Percentiles rank a stretch among this genome's conserved stretches.
Evolutionary conservation across 2,797 vertebrate genomes (phyloP).

Genomic region (Neosilurus hyrtlii): DNA sequence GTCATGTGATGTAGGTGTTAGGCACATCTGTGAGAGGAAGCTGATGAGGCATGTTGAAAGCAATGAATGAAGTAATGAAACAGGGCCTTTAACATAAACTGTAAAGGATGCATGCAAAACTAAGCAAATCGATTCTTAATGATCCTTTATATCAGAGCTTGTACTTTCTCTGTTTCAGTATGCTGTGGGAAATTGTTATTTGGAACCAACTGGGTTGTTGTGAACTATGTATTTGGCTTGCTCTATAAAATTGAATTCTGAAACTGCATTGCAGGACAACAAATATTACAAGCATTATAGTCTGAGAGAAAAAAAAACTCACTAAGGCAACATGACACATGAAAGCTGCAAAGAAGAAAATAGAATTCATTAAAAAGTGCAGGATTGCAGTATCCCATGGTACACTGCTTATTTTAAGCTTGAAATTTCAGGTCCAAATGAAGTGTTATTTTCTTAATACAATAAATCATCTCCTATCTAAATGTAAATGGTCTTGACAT

Average conservation of each 20-base stretch:
- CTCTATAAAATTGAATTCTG: background rate
- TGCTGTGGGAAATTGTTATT: slow-evolving; percentile 6
- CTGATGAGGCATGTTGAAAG: slow-evolving; percentile 11
- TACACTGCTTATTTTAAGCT: background rate
- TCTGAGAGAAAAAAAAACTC: background rate
- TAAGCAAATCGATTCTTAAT: slow-evolving; percentile 5
- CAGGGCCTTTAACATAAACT: background rate
- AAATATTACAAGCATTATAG: background rate
- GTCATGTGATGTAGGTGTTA: background rate
- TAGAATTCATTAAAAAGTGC: background rate
- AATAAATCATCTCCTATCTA: background rate
- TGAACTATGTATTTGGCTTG: background rate
- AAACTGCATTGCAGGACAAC: background rate
- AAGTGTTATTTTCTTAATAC: background rate
- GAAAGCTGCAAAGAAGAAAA: background rate
- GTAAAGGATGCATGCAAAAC: slow-evolving; percentile 9
- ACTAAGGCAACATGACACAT: background rate
- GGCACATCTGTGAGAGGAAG: slow-evolving; percentile 11
- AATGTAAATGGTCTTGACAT: background rate
- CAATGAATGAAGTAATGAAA: slow-evolving; percentile 10
- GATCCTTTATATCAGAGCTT: background rate
- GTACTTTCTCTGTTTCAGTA: background rate
- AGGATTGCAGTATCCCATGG: too few species aligned
- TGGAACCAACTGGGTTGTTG: background rate
- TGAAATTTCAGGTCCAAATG: background rate